Base-by-base conservation (phyloP, 2,888 invertebrate species). In the Sylvicola cinctus region DNA sequence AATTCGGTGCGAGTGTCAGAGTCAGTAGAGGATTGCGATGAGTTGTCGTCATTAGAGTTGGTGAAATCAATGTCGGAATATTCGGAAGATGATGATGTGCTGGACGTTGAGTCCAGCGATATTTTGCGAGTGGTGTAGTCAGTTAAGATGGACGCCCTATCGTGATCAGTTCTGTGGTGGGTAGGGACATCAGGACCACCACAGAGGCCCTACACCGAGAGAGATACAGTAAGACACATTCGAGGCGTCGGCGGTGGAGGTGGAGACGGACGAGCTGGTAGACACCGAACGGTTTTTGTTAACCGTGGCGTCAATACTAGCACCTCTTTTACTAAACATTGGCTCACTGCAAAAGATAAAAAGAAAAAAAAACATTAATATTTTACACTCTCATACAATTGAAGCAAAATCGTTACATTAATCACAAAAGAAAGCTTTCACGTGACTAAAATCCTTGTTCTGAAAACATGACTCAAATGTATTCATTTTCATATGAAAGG, bases 191-290 rank as follows among this genome's bases (percentile, higher is more conserved):
- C 93, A 95, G 91, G 91, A 93, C 83, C 90, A 91, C 58, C 58
- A 91, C 91, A 83, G 91, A 90, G 91, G 91, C 90, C 90, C 90
- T 72, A 85, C 80, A 63, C 88, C 90, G 80, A 91, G 83, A 79
- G 87, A 75, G 69, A 74, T 70, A 69, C 70, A 74, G 61, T 70
- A 74, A 54, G 71, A 73, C 55, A 73, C 72, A 64, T 70, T n/a
- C n/a, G n/a, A n/a, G n/a, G n/a, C n/a, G n/a, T n/a, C n/a, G n/a
- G n/a, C n/a, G n/a, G n/a, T n/a, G n/a, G n/a, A n/a, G n/a, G n/a
- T 70, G 62, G 72, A 72, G 55, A 71, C 58, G 54, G 72, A 70
- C 52, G 74, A 70, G 41, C 58, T 58, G 45, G 57, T 52, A 43
- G 58, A 58, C 42, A 52, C 52, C 35, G 56, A 56, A 36, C 58